Conservation (phyloP, 2,113 vertebrate genomes). For the Cercocebus atys region DNA sequence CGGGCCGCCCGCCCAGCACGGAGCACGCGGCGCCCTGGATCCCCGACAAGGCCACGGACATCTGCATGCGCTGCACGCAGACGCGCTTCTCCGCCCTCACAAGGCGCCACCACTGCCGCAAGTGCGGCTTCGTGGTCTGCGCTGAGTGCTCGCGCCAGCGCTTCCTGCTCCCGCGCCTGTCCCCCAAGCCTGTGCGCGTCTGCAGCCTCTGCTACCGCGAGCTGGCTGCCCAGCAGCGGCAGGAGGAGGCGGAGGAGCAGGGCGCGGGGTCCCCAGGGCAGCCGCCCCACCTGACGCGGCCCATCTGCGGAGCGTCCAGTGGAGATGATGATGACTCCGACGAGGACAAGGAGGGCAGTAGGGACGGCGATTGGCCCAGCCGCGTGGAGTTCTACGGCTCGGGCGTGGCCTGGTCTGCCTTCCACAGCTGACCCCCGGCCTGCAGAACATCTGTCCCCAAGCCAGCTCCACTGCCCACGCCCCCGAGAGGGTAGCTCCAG, state of each 20-base stretch:
- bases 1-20: slow-evolving; percentile 45
- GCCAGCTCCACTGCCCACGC: neutral
- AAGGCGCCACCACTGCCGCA: slow-evolving; percentile 93
- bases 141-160: slow-evolving; percentile 88
- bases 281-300: neutral
- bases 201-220: slow-evolving; percentile 87
- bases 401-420: slow-evolving; percentile 85
- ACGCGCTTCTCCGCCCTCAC: slow-evolving; percentile 88
- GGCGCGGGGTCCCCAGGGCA: neutral
- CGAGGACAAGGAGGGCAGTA: slow-evolving; percentile 75
- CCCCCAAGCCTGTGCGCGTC: slow-evolving; percentile 88
- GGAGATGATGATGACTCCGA: slow-evolving; percentile 84
- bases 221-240: slow-evolving; percentile 76
- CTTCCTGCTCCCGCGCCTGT: slow-evolving; percentile 88
- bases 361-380: slow-evolving; percentile 82
- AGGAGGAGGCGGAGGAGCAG: slow-evolving; percentile 66
- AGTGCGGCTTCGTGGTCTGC: slow-evolving; percentile 93
- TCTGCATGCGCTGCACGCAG: slow-evolving; percentile 94
- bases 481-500: neutral
- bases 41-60: slow-evolving; percentile 89
- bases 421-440: slow-evolving; percentile 83
- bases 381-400: slow-evolving; percentile 83
- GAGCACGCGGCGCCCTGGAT: slow-evolving; percentile 90
- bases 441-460: too few relatives aligned
- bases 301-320: slow-evolving; percentile 79